Evolutionary conservation across 2,797 vertebrate genomes (phyloP), one percentile per base, ranked within the genome.

Genomic region (Buphagus erythrorhynchus): DNA sequence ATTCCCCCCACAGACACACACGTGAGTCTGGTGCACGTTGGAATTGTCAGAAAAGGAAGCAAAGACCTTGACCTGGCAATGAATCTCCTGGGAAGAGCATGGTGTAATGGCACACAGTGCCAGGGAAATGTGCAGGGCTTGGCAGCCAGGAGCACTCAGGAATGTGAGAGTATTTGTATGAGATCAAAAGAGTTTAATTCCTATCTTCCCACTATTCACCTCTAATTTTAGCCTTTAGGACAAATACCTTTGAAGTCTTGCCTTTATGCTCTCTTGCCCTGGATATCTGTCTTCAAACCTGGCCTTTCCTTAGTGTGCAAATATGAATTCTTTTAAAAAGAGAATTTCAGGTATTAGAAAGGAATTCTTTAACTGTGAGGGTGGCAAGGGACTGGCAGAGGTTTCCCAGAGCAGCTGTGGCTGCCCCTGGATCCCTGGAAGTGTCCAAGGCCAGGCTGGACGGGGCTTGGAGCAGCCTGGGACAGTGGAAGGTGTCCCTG

Each of bases 371-470:
- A 26, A 18, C 35, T 61, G 1, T 62, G 48, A 62, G 55, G 13
- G 11, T n/a, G 16, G 5, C 0, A 0, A 31, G 48, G 22, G 7
- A 0, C n/a, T 62, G 55, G 48, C 43, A 67, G 0, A 76, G 24
- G 28, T 0, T 66, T 0, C 16, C 31, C 43, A 65, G 43, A 36
- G 75, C 1, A 61, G 40, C 42, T 88, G 35, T 7, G 40, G 54
- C 10, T 48, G 35, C 6, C 18, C 7, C 8, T 63, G 58, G 19
- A 48, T 10, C 69, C 31, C 35, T 74, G 62, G 10, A 0, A 54
- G 15, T 24, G 54, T 0, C 31, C 54, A 6, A 36, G 35, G 48
- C 48, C 62, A 62, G 26, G 42, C 0, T 88, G 68, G 46, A 67
- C 0, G 0, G 21, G 26, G 31, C 3, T 74, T n/a, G 35, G 62